Evolutionary conservation across 2,797 vertebrate species (phyloP).

Genomic region (Smutsia gigantea): DNA sequence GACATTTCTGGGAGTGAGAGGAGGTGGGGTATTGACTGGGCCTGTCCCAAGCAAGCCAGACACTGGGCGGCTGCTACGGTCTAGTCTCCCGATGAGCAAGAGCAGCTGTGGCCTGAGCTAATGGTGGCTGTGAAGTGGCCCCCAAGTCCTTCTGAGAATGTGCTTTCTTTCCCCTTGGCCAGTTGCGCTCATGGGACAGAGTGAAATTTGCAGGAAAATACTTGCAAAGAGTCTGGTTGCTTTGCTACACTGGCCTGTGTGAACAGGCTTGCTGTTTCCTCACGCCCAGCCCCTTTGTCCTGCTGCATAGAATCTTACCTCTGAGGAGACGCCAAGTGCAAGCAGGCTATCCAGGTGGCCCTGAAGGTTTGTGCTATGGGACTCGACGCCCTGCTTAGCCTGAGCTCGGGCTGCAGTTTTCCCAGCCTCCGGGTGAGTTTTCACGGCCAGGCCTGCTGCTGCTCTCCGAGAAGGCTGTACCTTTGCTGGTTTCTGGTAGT

Average conservation of each 20-base stretch:
- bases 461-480: background rate
- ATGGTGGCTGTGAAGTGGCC: background rate
- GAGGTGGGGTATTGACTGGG: background rate
- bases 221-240: background rate
- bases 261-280: background rate
- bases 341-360: background rate
- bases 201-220: background rate
- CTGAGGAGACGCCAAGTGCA: background rate
- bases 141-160: background rate
- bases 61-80: background rate
- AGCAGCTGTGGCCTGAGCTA: background rate
- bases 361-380: no score
- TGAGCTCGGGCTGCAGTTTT: background rate
- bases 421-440: background rate
- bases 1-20: background rate
- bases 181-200: background rate
- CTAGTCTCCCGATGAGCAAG: background rate
- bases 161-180: background rate
- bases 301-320: background rate
- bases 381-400: background rate
- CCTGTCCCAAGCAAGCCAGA: background rate
- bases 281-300: background rate
- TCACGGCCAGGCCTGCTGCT: background rate
- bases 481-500: background rate
- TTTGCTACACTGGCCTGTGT: background rate